These are phyloP conservation scores for Ageneiosus marmoratus DNA, from an alignment of 2,113 vertebrate genomes.

Conservation along the genomic window DNA sequence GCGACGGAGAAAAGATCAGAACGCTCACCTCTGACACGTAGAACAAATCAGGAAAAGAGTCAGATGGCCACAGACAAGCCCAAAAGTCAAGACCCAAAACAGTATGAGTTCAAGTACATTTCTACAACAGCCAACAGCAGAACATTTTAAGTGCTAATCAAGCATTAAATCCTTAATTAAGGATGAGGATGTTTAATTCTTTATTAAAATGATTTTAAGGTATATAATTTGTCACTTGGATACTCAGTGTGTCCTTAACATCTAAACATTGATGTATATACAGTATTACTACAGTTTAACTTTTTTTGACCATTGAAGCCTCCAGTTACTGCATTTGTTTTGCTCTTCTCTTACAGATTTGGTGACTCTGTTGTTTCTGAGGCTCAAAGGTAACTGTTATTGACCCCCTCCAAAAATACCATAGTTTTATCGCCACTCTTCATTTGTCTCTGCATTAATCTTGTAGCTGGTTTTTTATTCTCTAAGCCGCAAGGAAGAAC, in stretches of 20 bases:
- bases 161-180: background rate
- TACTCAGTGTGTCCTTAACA: background rate
- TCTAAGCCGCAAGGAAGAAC: no score
- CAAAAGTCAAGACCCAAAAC: constrained; percentile 34
- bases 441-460: constrained; percentile 50
- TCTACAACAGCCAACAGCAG: no score
- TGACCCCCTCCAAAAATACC: background rate
- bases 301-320: background rate
- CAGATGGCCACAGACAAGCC: constrained; percentile 36
- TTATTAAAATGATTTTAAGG: background rate
- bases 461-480: constrained; percentile 25
- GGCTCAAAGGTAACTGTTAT: constrained; percentile 80
- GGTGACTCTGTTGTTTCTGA: constrained; percentile 83
- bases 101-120: constrained; percentile 28
- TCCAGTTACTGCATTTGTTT: constrained; percentile 57
- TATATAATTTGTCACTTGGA: background rate
- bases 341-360: constrained; percentile 80
- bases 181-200: background rate
- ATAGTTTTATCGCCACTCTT: background rate
- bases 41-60: constrained; percentile 61
- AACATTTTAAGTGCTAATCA: background rate
- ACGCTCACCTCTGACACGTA: constrained; percentile 83
- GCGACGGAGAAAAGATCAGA: constrained; percentile 71
- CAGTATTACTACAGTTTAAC: background rate
- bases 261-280: background rate